Conservation (phyloP, 1,140 invertebrate species). For the Drosophila malerkotliana region DNA sequence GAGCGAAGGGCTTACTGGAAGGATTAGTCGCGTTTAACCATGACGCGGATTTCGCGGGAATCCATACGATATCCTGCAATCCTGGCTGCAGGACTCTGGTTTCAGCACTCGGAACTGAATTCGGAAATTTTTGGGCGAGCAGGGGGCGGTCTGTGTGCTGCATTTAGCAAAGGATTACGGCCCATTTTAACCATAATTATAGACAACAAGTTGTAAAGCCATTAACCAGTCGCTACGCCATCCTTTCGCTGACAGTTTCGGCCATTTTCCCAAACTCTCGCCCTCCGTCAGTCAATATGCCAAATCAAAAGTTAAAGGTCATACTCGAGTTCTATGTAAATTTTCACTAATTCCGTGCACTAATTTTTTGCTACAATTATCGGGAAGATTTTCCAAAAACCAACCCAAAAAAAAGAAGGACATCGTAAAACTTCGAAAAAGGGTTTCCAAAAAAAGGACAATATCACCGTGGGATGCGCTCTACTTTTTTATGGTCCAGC, state of each 20-base stretch:
- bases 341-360: constrained; percentile 36
- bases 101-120: background rate
- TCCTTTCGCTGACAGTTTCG: constrained; percentile 18
- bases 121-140: background rate
- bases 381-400: constrained; percentile 16
- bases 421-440: constrained; percentile 37
- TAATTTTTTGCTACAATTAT: constrained; percentile 77
- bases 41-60: constrained; percentile 67
- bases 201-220: constrained; percentile 83
- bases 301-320: constrained; percentile 80
- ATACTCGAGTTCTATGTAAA: constrained; percentile 72
- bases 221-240: constrained; percentile 40
- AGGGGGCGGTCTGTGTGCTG: constrained; percentile 67
- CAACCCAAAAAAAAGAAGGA: constrained; percentile 23
- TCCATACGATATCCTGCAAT: background rate
- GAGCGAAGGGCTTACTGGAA: constrained; percentile 63
- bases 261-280: constrained; percentile 6
- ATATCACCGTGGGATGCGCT: constrained; percentile 55
- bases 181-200: constrained; percentile 82
- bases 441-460: constrained; percentile 22
- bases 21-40: constrained; percentile 78
- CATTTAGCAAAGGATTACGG: constrained; percentile 80
- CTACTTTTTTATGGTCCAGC: constrained; percentile 73
- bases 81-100: background rate
- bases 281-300: constrained; percentile 61